phyloP scores from a whole-genome alignment of 2,113 vertebrate species.

The Zootoca vivipara region DNA sequence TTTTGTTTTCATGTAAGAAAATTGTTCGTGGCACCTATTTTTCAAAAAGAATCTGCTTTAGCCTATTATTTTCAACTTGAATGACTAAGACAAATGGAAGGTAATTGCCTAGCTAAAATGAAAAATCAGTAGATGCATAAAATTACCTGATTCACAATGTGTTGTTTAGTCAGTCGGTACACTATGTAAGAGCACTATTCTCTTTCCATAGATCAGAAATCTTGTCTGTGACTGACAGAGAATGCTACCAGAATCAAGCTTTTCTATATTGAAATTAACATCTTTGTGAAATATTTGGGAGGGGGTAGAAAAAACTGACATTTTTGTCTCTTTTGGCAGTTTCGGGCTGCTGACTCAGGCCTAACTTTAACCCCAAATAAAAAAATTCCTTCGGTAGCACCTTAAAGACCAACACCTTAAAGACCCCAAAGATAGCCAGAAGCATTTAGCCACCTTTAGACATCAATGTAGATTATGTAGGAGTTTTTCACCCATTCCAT shows the following conservation, averaged over 20 bases:
- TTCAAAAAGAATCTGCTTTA: not conserved
- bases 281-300: not conserved
- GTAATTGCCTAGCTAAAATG: not conserved
- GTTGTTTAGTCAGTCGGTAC: not conserved
- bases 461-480: not conserved
- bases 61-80: not conserved
- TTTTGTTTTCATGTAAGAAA: not conserved
- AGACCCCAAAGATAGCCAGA: not conserved
- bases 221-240: not conserved
- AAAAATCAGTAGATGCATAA: not conserved
- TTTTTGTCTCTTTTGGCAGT: not conserved
- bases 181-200: not conserved
- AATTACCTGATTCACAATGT: not conserved
- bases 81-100: conserved; percentile 1
- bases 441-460: not conserved
- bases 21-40: not conserved
- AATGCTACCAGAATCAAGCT: not conserved
- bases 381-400: too few relatives aligned
- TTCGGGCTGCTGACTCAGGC: not conserved
- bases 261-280: not conserved
- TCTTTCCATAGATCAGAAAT: not conserved
- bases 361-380: not conserved
- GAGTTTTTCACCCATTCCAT: not conserved
- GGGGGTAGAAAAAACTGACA: not conserved
- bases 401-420: too few relatives aligned